Percentiles rank a stretch among this genome's conserved stretches.
These are phyloP conservation scores for Hystrix brachyura DNA, from an alignment of 2,113 vertebrate genomes.

Conservation along the genomic window DNA sequence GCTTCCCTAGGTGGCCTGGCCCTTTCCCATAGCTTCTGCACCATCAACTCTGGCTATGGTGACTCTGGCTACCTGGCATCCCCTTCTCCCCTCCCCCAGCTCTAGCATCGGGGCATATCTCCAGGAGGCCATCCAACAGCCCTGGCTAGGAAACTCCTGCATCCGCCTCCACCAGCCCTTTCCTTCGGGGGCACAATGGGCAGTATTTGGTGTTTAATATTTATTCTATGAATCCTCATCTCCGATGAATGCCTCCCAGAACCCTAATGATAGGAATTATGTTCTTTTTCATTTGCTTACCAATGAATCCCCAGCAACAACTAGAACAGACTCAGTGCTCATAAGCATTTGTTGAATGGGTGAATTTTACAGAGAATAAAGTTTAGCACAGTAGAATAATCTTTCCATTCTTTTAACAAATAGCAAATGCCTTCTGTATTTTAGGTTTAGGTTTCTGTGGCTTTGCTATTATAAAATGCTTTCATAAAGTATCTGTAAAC, in stretches of 20 bases:
- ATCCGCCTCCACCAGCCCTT: fast-evolving
- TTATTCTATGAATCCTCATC: not conserved
- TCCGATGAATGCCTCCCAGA: not conserved
- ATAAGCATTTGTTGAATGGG: not conserved
- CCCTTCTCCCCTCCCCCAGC: not conserved
- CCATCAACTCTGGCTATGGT: not conserved
- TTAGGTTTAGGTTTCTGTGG: not conserved
- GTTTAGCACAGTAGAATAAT: not conserved
- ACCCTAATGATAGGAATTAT: not conserved
- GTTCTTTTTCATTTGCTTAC: not conserved
- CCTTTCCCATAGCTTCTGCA: not conserved
- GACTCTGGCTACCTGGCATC: fast-evolving
- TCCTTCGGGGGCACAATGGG: not conserved
- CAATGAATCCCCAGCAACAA: not conserved
- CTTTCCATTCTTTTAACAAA: not conserved
- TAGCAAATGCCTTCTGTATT: not conserved
- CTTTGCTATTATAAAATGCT: not conserved
- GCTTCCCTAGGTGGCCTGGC: not conserved
- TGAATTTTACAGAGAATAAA: not conserved
- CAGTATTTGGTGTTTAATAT: no score
- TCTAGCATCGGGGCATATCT: not conserved
- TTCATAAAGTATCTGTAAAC: not conserved
- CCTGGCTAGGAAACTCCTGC: not conserved
- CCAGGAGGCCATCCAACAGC: not conserved
- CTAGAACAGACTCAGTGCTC: not conserved